phyloP scores from a whole-genome alignment of 1,140 invertebrate genomes.

The Coboldia fuscipes region DNA sequence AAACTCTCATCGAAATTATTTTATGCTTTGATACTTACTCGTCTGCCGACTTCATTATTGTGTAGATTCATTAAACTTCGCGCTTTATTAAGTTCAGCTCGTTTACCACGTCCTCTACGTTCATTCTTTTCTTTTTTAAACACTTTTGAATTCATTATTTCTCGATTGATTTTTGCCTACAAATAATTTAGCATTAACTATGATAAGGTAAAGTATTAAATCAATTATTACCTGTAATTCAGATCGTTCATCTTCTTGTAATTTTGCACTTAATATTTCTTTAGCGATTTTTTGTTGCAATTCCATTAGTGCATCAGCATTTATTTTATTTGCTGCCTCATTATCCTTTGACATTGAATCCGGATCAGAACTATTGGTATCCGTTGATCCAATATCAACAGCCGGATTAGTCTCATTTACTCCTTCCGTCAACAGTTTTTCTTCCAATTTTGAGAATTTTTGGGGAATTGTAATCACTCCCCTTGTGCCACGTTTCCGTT shows the following conservation, averaged over 20 bases:
- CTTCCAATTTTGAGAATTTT: conserved; percentile 4
- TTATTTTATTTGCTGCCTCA: conserved; percentile 9
- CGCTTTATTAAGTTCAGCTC: conserved; percentile 29
- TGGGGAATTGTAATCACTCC: conserved; percentile 10
- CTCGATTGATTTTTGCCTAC: conserved; percentile 20
- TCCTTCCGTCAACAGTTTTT: not conserved
- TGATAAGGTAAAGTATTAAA: too few relatives aligned
- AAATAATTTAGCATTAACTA: too few relatives aligned
- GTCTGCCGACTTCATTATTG: conserved; percentile 82
- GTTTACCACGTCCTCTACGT: not conserved
- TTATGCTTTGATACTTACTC: conserved; percentile 36
- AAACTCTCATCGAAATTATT: conserved; percentile 2
- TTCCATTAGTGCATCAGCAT: conserved; percentile 15
- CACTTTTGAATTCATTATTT: conserved; percentile 19
- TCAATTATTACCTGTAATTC: conserved; percentile 15
- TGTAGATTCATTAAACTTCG: conserved; percentile 80
- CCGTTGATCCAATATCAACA: too few relatives aligned
- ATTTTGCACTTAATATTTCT: conserved; percentile 19
- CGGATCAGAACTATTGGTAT: not conserved
- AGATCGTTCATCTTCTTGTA: conserved; percentile 17
- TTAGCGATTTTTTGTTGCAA: conserved; percentile 18
- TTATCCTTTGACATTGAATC: not conserved
- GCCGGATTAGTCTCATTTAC: not conserved
- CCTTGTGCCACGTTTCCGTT: conserved; percentile 28
- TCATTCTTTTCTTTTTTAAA: conserved; percentile 8